These are phyloP conservation scores for Microtus agrestis DNA, from an alignment of 2,797 vertebrate species.

Conservation along the genomic window DNA sequence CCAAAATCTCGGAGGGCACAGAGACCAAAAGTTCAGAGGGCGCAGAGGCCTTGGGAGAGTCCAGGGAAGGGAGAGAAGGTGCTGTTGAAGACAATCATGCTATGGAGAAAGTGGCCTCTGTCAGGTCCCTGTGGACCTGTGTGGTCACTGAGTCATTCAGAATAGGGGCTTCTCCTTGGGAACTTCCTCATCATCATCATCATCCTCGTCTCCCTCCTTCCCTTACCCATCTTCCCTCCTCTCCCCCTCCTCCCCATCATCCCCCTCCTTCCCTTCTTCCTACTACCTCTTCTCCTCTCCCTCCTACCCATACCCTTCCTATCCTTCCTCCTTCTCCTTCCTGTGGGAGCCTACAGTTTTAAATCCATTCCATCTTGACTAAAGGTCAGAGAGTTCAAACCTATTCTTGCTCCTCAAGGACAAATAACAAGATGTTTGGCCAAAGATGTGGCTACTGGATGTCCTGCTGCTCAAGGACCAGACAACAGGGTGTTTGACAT, in stretches of 20 bases:
- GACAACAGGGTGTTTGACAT: no score
- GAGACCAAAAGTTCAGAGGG: neutral
- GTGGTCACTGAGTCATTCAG: neutral
- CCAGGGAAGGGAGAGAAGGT: neutral
- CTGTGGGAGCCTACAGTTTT: no score
- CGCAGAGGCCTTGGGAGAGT: neutral
- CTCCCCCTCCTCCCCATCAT: neutral
- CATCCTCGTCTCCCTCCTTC: no score
- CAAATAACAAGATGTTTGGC: no score
- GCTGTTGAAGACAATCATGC: neutral
- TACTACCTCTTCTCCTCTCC: neutral
- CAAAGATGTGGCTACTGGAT: no score
- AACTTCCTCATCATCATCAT: neutral
- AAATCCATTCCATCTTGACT: no score
- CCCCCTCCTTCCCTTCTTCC: no score
- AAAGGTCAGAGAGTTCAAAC: no score
- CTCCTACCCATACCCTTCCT: no score
- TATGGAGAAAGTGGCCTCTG: neutral
- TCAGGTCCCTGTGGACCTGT: neutral
- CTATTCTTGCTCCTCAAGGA: no score
- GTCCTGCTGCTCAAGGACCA: no score
- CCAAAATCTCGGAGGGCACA: slow-evolving; percentile 24
- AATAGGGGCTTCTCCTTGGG: neutral
- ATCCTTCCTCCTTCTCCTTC: no score
- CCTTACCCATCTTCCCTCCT: neutral